These are phyloP conservation scores for Drosophila testacea DNA, from an alignment of 2,888 invertebrate species.

Conservation along the genomic window DNA sequence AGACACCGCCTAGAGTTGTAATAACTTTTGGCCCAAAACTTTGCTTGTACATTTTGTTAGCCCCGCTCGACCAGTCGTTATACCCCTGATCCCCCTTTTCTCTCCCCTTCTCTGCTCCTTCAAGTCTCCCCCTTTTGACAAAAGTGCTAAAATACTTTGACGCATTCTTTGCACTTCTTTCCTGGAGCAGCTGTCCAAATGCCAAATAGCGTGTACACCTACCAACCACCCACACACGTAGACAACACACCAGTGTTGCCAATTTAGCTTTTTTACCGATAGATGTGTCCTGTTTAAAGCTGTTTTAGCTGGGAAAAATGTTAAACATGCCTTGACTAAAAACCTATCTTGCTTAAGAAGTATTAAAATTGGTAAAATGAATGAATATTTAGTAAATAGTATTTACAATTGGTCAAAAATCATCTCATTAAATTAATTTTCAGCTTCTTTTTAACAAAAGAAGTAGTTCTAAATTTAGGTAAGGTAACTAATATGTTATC, in stretches of 20 bases:
- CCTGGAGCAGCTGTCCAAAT: conserved; percentile 68
- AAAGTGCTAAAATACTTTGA: conserved; percentile 77
- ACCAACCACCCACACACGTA: conserved; percentile 25
- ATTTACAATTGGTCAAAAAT: too few relatives aligned
- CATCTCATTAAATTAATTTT: too few relatives aligned
- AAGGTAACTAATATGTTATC: too few relatives aligned
- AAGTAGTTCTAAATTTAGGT: too few relatives aligned
- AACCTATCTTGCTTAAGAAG: too few relatives aligned
- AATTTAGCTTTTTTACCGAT: too few relatives aligned
- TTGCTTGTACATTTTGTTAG: conserved; percentile 60
- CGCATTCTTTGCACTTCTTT: conserved; percentile 74
- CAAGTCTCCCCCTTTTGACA: not conserved
- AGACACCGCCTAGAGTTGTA: conserved; percentile 67
- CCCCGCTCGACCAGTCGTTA: conserved; percentile 11
- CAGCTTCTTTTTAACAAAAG: too few relatives aligned
- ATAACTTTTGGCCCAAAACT: conserved; percentile 74
- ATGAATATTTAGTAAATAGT: too few relatives aligned
- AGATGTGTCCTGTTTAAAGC: too few relatives aligned
- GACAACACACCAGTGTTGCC: not conserved
- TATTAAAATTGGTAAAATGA: too few relatives aligned
- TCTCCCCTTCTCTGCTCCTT: not conserved
- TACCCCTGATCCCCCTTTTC: conserved; percentile 2
- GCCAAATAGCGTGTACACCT: conserved; percentile 55
- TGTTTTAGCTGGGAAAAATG: too few relatives aligned
- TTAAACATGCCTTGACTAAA: too few relatives aligned